Percentiles rank a stretch among this genome's conserved stretches.
Evolutionary conservation across 37 sponge, comb jelly and placozoan genomes (phyloP).

Genomic region (Chondrosia reniformis): DNA sequence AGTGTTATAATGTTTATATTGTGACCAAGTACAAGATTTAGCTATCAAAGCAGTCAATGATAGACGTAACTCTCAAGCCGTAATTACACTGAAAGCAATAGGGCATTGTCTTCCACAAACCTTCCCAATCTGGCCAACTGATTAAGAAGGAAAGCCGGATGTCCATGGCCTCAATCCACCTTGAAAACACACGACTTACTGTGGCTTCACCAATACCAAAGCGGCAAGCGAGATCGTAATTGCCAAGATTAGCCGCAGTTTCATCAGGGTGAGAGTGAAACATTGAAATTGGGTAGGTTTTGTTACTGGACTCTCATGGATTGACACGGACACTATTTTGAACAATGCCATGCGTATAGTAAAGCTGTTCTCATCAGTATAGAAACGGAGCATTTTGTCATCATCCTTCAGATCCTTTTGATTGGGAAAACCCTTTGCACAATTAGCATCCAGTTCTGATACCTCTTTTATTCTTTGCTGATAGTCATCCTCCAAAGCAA

Average conservation of each 20-base stretch:
- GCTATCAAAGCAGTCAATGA: conserved; percentile 36
- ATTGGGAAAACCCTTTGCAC: conserved; percentile 16
- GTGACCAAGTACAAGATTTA: conserved; percentile 24
- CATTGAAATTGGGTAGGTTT: conserved; percentile 7
- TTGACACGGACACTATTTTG: conserved; percentile 21
- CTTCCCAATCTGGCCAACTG: conserved; percentile 31
- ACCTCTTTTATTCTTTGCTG: conserved; percentile 6
- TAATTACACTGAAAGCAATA: conserved; percentile 1
- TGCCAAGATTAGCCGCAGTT: background rate
- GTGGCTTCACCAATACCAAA: conserved; percentile 24
- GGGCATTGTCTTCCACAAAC: conserved; percentile 29
- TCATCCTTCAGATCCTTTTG: conserved; percentile 5
- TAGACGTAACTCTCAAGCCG: background rate
- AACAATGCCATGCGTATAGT: conserved; percentile 35
- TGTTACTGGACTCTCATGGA: background rate
- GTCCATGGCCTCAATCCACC: conserved; percentile 24
- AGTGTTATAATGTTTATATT: conserved; percentile 35
- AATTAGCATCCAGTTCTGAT: background rate
- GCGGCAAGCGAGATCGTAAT: conserved; percentile 15
- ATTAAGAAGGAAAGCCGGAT: conserved; percentile 17
- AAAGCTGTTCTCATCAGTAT: conserved; percentile 34
- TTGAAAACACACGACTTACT: background rate
- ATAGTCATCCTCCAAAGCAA: conserved; percentile 26
- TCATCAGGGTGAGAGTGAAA: conserved; percentile 11
- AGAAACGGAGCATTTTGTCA: conserved; percentile 24